Evolutionary conservation across 2,797 vertebrate species (phyloP), one percentile per base, ranked within the genome.

Genomic region (Helostoma temminkii): DNA sequence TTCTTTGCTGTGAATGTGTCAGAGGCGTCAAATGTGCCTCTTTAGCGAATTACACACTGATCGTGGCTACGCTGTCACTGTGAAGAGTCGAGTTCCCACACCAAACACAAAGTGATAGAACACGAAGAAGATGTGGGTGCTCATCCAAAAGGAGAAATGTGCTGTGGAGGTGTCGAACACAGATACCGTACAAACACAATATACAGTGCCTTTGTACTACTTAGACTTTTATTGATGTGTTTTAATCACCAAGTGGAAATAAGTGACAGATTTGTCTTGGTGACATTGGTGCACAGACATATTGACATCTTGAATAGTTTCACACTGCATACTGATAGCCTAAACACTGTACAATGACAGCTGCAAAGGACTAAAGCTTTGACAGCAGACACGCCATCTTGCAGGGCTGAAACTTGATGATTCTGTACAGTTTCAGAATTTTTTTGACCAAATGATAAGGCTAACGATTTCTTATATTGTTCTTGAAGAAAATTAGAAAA

Each of bases 1-100:
- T 86, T 84, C 64, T 81, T 65, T 74, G 81, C 41, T 69, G 65
- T 46, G 74, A 83, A 71, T 74, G 78, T 77, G 84, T 88, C 81
- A 75, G 80, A 68, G 64, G 84, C 82, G 85, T 84, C 74, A 78
- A 61, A 59, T 43, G 60, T 76, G 76, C 19, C 52, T 84, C 60
- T 66, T 71, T 56, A 32, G 64, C 10, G 9, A 70, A 66, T 82
- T 25, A 46, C 53, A 61, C 66, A 42, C 49, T 46, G 59, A 71
- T 43, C 4, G 12, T 65, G 73, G 58, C 34, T 30, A 6, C 15
- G 2, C 45, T 59, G 41, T 61, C 62, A 61, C 43, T 43, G 56
- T 54, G 43, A 68, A 57, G 50, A 78, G 53, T 46, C 14, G 63
- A 62, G 70, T 76, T 81, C 66, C 39, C 66, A 68, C 84, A 71